A percentile compares a stretch with the other conserved stretches of the same genome.
phyloP scores from a whole-genome alignment of 1,140 invertebrate species.

The Euwallacea similis region DNA sequence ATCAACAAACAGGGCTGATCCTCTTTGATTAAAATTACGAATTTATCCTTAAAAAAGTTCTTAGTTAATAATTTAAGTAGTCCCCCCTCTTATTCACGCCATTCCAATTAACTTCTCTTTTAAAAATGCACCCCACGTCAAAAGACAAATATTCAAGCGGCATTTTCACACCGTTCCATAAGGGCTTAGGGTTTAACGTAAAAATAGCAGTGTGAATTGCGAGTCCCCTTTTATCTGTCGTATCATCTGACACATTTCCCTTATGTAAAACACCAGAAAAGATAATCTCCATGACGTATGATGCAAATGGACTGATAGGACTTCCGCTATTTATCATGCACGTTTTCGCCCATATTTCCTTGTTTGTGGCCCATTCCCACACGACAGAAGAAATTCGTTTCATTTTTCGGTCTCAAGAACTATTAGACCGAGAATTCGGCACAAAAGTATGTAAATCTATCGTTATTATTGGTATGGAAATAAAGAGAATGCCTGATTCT shows the following conservation, averaged over 20 bases:
- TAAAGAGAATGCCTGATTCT: not conserved
- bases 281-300: conserved; percentile 29
- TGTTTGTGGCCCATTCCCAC: not conserved
- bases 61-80: too few species aligned
- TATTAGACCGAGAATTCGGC: not conserved
- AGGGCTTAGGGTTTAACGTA: conserved; percentile 6
- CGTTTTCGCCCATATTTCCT: conserved; percentile 10
- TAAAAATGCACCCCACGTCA: not conserved
- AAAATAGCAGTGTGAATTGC: conserved; percentile 5
- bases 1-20: too few species aligned
- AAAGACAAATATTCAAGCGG: not conserved
- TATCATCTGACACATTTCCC: conserved; percentile 7
- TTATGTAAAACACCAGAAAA: conserved; percentile 18
- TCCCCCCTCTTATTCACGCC: too few species aligned
- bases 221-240: conserved; percentile 7
- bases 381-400: not conserved
- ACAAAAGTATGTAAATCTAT: not conserved
- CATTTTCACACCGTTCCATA: conserved; percentile 4
- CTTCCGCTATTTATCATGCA: conserved; percentile 21
- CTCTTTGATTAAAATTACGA: too few species aligned
- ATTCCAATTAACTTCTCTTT: not conserved
- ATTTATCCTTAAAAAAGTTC: too few species aligned
- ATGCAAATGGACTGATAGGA: conserved; percentile 31
- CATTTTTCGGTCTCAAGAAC: not conserved
- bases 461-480: not conserved